Evolutionary conservation across 1,140 invertebrate genomes (phyloP).

Genomic region (Heliconius eleuchia): DNA sequence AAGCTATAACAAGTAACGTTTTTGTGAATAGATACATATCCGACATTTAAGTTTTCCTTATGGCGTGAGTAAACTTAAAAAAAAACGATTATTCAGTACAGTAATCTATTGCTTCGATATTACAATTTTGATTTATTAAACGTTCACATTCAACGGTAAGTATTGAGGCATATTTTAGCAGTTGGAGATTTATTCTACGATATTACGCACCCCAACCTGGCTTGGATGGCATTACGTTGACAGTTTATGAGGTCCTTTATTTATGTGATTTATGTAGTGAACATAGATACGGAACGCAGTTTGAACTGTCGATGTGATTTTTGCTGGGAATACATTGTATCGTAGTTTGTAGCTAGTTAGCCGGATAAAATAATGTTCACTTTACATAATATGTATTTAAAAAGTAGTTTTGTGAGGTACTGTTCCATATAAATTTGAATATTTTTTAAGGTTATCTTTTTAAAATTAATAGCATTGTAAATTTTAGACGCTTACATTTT

Average conservation of each 20-base stretch:
- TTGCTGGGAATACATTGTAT: not conserved
- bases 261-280: conserved; percentile 78
- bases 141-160: conserved; percentile 61
- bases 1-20: not conserved
- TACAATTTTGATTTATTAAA: conserved; percentile 37
- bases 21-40: not conserved
- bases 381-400: not conserved
- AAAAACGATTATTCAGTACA: not conserved
- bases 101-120: conserved; percentile 3
- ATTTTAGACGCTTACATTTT: too few species aligned
- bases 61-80: not conserved
- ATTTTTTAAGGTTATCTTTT: too few species aligned
- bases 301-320: conserved; percentile 3
- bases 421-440: too few species aligned
- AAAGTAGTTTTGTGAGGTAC: too few species aligned
- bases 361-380: too few species aligned
- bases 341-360: not conserved
- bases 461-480: too few species aligned
- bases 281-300: conserved; percentile 55
- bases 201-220: conserved; percentile 69
- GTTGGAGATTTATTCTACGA: conserved; percentile 72
- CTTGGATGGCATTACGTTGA: conserved; percentile 75
- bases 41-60: not conserved
- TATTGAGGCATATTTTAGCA: conserved; percentile 71
- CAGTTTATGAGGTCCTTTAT: conserved; percentile 77